phyloP scores from a whole-genome alignment of 2,113 vertebrate genomes.

The Apeltes quadracus region DNA sequence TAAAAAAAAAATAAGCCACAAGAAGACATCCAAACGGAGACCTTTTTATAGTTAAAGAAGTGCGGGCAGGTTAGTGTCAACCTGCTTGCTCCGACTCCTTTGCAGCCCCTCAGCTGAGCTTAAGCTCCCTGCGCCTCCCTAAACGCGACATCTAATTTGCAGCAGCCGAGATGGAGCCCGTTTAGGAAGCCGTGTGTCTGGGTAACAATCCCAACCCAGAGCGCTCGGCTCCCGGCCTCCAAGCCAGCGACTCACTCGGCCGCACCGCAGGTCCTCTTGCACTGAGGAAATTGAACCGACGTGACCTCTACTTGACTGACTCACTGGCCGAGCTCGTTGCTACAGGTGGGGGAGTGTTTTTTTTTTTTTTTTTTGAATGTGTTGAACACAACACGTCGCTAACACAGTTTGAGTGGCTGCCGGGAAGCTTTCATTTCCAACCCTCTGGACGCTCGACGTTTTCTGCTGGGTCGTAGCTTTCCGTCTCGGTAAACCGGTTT shows the following conservation, averaged over 20 bases:
- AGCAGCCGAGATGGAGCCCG: conserved; percentile 31
- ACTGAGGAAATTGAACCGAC: conserved; percentile 57
- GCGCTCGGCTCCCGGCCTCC: conserved; percentile 43
- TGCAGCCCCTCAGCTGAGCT: conserved; percentile 30
- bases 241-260: conserved; percentile 62
- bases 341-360: neutral
- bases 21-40: neutral
- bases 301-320: conserved; percentile 43
- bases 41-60: neutral
- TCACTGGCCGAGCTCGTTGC: conserved; percentile 12
- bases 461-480: conserved; percentile 30
- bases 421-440: conserved; percentile 16
- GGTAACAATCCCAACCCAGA: conserved; percentile 28
- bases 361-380: neutral
- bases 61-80: conserved; percentile 4
- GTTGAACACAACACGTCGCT: neutral
- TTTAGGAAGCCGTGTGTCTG: conserved; percentile 30
- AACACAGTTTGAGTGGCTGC: neutral
- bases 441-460: conserved; percentile 26
- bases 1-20: neutral
- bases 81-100: conserved; percentile 12
- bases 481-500: conserved; percentile 29
- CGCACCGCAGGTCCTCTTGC: conserved; percentile 33
- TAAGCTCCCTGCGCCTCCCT: conserved; percentile 47
- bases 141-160: conserved; percentile 57